These are phyloP conservation scores for Rallus limicola DNA, from an alignment of 2,113 vertebrate genomes.

Conservation along the genomic window DNA sequence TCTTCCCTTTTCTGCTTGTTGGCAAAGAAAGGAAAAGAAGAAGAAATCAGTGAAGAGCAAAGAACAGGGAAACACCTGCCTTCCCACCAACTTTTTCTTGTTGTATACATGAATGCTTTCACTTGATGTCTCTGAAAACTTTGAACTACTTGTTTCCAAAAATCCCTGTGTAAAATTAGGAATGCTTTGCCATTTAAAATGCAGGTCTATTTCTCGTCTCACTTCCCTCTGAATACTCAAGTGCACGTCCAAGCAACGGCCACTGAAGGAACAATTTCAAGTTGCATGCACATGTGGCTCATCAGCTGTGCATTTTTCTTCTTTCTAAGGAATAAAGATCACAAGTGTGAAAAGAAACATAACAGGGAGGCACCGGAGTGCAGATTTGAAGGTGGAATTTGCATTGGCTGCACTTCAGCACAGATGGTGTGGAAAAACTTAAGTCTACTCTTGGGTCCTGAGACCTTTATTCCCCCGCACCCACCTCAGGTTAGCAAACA, in stretches of 20 bases:
- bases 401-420: slow-evolving; percentile 30
- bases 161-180: not conserved
- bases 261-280: slow-evolving; percentile 2
- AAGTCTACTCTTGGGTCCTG: not conserved
- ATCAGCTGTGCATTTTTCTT: slow-evolving; percentile 33
- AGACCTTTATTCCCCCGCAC: not conserved
- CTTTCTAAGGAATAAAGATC: slow-evolving; percentile 53
- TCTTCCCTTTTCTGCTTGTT: not conserved
- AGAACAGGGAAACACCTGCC: not conserved
- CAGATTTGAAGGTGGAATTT: slow-evolving; percentile 44
- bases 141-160: not conserved
- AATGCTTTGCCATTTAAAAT: not conserved
- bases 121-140: not conserved
- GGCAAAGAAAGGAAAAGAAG: not conserved
- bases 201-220: not conserved
- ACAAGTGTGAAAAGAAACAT: slow-evolving; percentile 58
- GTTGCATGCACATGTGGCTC: not conserved
- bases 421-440: slow-evolving; percentile 16
- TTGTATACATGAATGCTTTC: not conserved
- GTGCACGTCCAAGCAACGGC: not conserved
- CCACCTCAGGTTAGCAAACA: not conserved
- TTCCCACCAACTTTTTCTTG: not conserved
- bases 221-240: not conserved
- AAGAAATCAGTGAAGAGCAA: not conserved
- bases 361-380: slow-evolving; percentile 29